Evolutionary conservation across 2,113 vertebrate species (phyloP).

Genomic region (Misgurnus anguillicaudatus): DNA sequence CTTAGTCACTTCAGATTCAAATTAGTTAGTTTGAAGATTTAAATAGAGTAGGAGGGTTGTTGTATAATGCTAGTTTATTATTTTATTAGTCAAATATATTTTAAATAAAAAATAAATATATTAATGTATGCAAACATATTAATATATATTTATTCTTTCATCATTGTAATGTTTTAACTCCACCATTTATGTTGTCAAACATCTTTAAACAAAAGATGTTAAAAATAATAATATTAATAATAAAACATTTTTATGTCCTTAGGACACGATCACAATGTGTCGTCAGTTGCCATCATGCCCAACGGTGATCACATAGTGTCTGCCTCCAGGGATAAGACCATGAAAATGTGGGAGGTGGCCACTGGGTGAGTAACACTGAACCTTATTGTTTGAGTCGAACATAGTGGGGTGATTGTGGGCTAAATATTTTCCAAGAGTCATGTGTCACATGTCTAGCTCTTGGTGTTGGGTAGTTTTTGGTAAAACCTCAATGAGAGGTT

Average conservation of each 20-base stretch:
- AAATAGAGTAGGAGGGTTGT: too few species aligned
- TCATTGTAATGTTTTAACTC: too few species aligned
- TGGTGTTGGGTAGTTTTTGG: background rate
- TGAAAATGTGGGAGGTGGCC: conserved; percentile 99
- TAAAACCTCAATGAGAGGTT: too few species aligned
- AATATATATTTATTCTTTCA: too few species aligned
- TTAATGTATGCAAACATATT: too few species aligned
- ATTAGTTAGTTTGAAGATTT: conserved; percentile 2
- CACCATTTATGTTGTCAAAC: too few species aligned
- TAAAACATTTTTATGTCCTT: conserved; percentile 1
- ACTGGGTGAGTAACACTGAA: conserved; percentile 88
- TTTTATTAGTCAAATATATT: too few species aligned
- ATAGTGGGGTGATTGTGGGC: background rate
- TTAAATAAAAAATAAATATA: too few species aligned
- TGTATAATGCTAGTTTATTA: too few species aligned
- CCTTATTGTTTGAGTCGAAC: background rate
- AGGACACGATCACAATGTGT: conserved; percentile 99
- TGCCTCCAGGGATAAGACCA: conserved; percentile 98
- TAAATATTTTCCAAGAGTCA: background rate
- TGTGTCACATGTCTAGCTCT: background rate
- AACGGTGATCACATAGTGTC: conserved; percentile 99
- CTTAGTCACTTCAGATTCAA: conserved; percentile 1
- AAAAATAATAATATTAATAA: too few species aligned
- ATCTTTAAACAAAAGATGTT: too few species aligned
- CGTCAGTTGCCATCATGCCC: conserved; percentile 99